Conservation (phyloP, 2,113 vertebrate species). For the Diphyllodes magnificus region DNA sequence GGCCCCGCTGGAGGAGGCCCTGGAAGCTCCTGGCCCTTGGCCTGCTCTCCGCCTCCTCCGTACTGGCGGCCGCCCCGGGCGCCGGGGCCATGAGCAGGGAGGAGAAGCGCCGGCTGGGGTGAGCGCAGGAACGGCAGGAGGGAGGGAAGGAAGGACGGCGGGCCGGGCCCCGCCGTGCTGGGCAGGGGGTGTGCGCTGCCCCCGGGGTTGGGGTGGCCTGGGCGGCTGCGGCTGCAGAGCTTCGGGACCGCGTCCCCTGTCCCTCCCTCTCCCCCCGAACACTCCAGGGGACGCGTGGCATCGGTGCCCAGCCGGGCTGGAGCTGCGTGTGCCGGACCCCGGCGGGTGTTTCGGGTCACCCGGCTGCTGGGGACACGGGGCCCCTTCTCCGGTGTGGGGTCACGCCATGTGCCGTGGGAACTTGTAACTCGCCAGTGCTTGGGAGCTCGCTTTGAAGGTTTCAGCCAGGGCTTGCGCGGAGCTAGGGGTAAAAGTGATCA, state of each 20-base stretch:
- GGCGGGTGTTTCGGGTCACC: rapidly evolving
- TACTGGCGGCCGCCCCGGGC: conserved; percentile 54
- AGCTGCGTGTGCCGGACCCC: background rate
- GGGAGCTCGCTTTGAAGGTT: background rate
- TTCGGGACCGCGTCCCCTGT: too few relatives aligned
- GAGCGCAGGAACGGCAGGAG: background rate
- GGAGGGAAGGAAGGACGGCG: background rate
- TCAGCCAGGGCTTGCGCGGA: background rate
- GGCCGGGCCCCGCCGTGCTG: background rate
- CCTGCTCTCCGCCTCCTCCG: conserved; percentile 67
- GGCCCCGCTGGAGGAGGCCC: conserved; percentile 51
- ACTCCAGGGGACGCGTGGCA: rapidly evolving
- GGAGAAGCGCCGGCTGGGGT: conserved; percentile 74
- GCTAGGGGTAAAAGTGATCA: background rate
- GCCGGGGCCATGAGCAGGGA: conserved; percentile 71
- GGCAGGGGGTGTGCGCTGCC: background rate
- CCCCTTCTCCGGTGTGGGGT: rapidly evolving
- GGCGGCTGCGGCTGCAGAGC: background rate
- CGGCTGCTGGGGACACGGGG: background rate
- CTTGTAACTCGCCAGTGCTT: rapidly evolving
- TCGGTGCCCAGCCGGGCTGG: rapidly evolving
- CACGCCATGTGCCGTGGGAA: rapidly evolving
- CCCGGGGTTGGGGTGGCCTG: background rate
- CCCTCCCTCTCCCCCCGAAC: rapidly evolving
- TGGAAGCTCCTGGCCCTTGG: conserved; percentile 69